A percentile compares a stretch with the other conserved stretches of the same genome.
Conservation (phyloP, 2,113 vertebrate species). For the Trogon melanurus region DNA sequence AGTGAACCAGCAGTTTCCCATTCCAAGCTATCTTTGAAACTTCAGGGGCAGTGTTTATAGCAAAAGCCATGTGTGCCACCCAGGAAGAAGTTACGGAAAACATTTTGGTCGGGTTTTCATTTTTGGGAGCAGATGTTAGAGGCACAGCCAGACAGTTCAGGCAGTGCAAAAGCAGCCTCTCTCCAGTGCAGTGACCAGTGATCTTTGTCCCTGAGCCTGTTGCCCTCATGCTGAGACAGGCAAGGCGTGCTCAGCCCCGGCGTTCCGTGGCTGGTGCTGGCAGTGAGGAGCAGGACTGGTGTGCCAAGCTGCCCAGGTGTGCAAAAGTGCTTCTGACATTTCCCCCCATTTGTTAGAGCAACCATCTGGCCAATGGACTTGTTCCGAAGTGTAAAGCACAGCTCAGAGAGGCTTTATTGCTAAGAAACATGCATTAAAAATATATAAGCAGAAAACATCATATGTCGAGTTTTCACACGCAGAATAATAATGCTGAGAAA, state of each 20-base stretch:
- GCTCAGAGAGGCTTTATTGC: not conserved
- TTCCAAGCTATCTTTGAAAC: not conserved
- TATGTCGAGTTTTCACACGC: not conserved
- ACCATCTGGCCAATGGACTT: not conserved
- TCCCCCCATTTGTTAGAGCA: not conserved
- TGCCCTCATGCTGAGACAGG: not conserved
- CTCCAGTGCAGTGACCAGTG: not conserved
- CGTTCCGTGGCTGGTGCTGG: rapidly evolving
- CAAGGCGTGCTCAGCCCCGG: not conserved
- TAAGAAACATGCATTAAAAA: not conserved
- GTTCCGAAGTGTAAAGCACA: not conserved
- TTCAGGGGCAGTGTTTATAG: not conserved
- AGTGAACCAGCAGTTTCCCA: not conserved
- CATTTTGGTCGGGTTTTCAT: not conserved
- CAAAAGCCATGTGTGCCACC: not conserved
- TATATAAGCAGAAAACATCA: not conserved
- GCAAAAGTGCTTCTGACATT: not conserved
- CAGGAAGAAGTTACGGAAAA: not conserved
- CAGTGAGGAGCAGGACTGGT: not conserved
- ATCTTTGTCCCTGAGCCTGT: not conserved
- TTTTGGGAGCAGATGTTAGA: not conserved
- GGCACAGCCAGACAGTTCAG: not conserved
- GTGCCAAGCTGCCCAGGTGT: not conserved
- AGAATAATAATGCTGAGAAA: not conserved
- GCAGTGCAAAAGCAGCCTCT: not conserved